phyloP scores from a whole-genome alignment of 2,888 invertebrate genomes.

The Drosophila planitibia region DNA sequence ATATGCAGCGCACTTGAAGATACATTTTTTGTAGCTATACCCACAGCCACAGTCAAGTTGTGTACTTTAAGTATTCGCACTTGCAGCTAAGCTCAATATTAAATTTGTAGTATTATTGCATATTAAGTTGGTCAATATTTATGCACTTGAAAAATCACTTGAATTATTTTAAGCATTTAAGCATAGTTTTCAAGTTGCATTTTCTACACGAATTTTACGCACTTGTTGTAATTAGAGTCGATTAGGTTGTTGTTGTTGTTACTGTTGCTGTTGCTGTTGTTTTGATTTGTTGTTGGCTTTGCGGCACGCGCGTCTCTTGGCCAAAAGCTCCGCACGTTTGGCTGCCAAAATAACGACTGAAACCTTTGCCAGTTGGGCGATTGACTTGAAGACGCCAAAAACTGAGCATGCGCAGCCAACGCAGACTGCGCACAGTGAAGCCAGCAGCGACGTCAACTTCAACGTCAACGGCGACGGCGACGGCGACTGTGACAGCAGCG shows the following conservation, averaged over 20 bases:
- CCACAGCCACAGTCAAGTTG: slow-evolving; percentile 1
- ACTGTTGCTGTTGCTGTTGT: background rate
- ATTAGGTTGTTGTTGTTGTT: slow-evolving; percentile 10
- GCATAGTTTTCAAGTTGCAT: background rate
- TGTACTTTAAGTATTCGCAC: slow-evolving; percentile 20
- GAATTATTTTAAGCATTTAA: background rate
- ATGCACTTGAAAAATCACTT: slow-evolving; percentile 16
- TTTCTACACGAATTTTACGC: slow-evolving; percentile 28
- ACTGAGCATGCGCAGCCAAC: slow-evolving; percentile 59
- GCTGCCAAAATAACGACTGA: slow-evolving; percentile 80
- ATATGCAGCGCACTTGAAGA: slow-evolving; percentile 39
- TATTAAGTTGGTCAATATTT: slow-evolving; percentile 3
- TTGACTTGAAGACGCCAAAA: slow-evolving; percentile 67
- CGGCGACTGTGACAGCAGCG: slow-evolving; percentile 3
- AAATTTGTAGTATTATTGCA: background rate
- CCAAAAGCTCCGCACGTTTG: slow-evolving; percentile 71
- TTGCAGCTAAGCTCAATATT: background rate
- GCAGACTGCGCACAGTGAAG: slow-evolving; percentile 4
- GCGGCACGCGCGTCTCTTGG: slow-evolving; percentile 43
- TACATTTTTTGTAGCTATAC: slow-evolving; percentile 39
- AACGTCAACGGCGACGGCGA: background rate
- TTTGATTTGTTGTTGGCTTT: background rate
- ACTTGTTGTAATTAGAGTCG: slow-evolving; percentile 36
- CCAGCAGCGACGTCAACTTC: background rate
- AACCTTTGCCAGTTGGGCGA: slow-evolving; percentile 61